Base-by-base conservation (phyloP, 2,888 invertebrate genomes). In the Timandra comae region DNA sequence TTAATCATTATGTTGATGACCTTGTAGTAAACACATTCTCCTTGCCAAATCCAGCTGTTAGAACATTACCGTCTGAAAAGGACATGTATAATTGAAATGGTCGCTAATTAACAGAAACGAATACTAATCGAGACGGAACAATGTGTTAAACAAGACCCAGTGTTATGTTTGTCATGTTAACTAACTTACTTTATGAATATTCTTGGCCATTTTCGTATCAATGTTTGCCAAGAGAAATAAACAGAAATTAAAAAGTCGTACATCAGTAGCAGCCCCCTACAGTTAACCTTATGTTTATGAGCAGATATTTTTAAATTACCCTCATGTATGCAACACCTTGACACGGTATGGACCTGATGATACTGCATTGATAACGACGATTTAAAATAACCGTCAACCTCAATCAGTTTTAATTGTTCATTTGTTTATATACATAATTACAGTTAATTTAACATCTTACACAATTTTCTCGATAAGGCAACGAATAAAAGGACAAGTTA, bases 21-120 rank as follows among this genome's bases (percentile, higher is more conserved):
- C 80, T 76, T 80, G 74, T 16, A 55, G 38, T 53, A 59, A 57
- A 56, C 53, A 74, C 76, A 69, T 71, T 79, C 76, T 70, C 73
- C 69, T 55, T 49, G 52, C 48, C 52, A 58, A 65, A 63, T 60
- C 52, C 48, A 58, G 50, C 55, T 24, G 33, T 27, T 36, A 30
- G 32, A 38, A 46, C 42, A 33, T 33, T 33, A 47, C 52, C n/a
- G 28, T n/a, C 5, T 29, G 13, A 23, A 28, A 31, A 32, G 35
- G 35, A 35, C 30, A 34, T 32, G 21, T 11, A 8, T 35, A 33
- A 36, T 41, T 43, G 23, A 24, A 33, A 37, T 34, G 8, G 12
- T 23, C 30, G 25, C 27, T 37, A 33, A 39, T 34, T 35, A 31
- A 22, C n/a, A 1, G 7, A n/a, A 9, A 25, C 26, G 10, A 12